Evolutionary conservation across 2,797 vertebrate genomes (phyloP), one percentile per base, ranked within the genome.

Genomic region (Hipposideros larvatus): DNA sequence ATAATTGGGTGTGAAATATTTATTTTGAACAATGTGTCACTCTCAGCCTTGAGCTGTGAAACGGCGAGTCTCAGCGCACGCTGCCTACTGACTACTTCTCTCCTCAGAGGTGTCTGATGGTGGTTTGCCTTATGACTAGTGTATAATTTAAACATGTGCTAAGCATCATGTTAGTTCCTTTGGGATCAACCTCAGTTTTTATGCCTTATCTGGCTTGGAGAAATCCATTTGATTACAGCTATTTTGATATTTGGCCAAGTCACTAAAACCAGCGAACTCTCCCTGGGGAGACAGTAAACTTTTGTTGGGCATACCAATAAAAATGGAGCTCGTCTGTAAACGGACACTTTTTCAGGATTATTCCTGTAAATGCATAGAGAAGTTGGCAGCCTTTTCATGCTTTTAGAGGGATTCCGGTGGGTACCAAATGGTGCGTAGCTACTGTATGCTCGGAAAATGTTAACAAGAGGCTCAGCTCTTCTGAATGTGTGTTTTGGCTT

Each of bases 261-360:
- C 96, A 90, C 96, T 97, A 96, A 98, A 98, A 97, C 98, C 92
- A 98, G 97, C 93, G 79, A 90, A 71, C 96, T 97, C 96, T 97
- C 96, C 96, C 63, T 96, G 94, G 97, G 96, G 95, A 98, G 97
- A 97, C 96, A 97, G 98, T 97, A 97, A 98, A 96, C 96, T 98
- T 98, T 98, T 98, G 98, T 98, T 98, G 96, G 93, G 96, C 95
- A 88, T 59, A 87, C 91, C 94, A 97, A 96, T 95, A 96, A 97
- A 97, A 97, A 96, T 94, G 95, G 97, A 98, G 97, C 97, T 97
- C 96, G 96, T 98, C 43, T 97, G 95, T 97, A 98, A 97, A 98
- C 97, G 94, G 84, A 97, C 93, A 95, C 97, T 93, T 96, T 98
- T 98, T 97, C 94, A 97, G 97, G 97, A 96, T 98, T 97, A 93